Percentiles rank a stretch among this genome's conserved stretches.
These are phyloP conservation scores for Andrena dorsata DNA, from an alignment of 2,888 invertebrate genomes.

Conservation along the genomic window DNA sequence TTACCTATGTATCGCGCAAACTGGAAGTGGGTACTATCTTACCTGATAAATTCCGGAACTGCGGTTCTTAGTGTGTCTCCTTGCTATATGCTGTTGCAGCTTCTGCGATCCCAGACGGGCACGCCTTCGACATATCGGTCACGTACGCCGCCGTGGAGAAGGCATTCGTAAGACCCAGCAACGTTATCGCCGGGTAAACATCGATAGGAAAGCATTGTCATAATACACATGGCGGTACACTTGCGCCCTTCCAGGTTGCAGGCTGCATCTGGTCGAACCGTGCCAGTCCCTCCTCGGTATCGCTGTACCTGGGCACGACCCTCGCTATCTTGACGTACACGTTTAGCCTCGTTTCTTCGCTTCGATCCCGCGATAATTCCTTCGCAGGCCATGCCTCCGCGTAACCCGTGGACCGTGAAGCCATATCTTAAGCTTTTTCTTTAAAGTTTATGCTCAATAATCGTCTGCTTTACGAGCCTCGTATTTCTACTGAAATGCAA, in stretches of 20 bases:
- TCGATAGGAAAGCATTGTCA: slow-evolving; percentile 69
- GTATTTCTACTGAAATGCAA: background rate
- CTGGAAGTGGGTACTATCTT: slow-evolving; percentile 51
- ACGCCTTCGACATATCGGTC: slow-evolving; percentile 66
- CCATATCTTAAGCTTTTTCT: background rate
- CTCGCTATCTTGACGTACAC: slow-evolving; percentile 50
- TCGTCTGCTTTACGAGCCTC: background rate
- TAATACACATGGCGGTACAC: slow-evolving; percentile 54
- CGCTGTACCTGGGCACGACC: slow-evolving; percentile 47
- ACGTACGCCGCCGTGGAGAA: slow-evolving; percentile 62
- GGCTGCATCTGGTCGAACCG: slow-evolving; percentile 47
- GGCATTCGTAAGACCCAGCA: slow-evolving; percentile 56
- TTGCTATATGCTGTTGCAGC: slow-evolving; percentile 33
- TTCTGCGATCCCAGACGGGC: slow-evolving; percentile 47
- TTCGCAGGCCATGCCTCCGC: background rate
- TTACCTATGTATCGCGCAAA: slow-evolving; percentile 30
- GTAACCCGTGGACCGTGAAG: slow-evolving; percentile 29
- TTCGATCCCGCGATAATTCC: slow-evolving; percentile 56
- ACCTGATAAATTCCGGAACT: slow-evolving; percentile 60
- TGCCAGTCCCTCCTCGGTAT: slow-evolving; percentile 46
- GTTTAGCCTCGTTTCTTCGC: slow-evolving; percentile 57
- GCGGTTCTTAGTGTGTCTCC: slow-evolving; percentile 43
- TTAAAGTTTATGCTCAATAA: background rate
- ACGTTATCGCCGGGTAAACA: slow-evolving; percentile 68
- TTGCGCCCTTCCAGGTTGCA: slow-evolving; percentile 32